Evolutionary conservation across 1,140 invertebrate genomes (phyloP).

Genomic region (Pararge aegeria): DNA sequence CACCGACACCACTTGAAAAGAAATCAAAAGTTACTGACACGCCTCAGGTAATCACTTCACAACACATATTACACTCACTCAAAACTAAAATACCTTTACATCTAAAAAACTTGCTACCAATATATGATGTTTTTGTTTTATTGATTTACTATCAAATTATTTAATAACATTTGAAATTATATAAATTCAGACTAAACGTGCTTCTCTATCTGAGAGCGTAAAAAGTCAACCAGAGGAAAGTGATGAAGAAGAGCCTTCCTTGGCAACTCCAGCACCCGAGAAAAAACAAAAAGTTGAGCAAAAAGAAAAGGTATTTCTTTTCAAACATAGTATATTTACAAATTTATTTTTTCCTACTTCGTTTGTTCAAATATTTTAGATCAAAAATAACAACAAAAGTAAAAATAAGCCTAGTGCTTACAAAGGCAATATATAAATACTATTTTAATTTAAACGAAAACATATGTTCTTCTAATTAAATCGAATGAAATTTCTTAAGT

Average conservation of each 20-base stretch:
- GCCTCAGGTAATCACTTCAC: slow-evolving; percentile 60
- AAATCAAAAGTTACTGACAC: slow-evolving; percentile 67
- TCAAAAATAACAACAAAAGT: too few relatives aligned
- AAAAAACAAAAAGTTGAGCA: slow-evolving; percentile 65
- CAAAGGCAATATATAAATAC: too few relatives aligned
- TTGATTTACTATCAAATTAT: not conserved
- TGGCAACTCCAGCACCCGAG: slow-evolving; percentile 54
- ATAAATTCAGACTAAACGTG: slow-evolving; percentile 59
- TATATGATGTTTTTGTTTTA: too few relatives aligned
- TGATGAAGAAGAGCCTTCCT: slow-evolving; percentile 64
- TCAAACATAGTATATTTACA: not conserved
- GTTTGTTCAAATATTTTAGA: too few relatives aligned
- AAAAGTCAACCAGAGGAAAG: slow-evolving; percentile 65
- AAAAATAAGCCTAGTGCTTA: too few relatives aligned
- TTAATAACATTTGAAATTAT: slow-evolving; percentile 10
- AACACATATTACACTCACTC: slow-evolving; percentile 39
- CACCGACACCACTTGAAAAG: slow-evolving; percentile 73
- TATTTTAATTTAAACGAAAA: too few relatives aligned
- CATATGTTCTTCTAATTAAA: too few relatives aligned
- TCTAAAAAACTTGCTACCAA: too few relatives aligned
- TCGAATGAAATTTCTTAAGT: too few relatives aligned
- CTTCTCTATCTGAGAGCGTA: slow-evolving; percentile 62
- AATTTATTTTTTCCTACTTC: not conserved
- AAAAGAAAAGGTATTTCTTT: slow-evolving; percentile 59
- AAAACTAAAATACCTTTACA: too few relatives aligned